These are phyloP conservation scores for Drosophila pseudotakahashii DNA, from an alignment of 2,888 invertebrate genomes.

Conservation along the genomic window DNA sequence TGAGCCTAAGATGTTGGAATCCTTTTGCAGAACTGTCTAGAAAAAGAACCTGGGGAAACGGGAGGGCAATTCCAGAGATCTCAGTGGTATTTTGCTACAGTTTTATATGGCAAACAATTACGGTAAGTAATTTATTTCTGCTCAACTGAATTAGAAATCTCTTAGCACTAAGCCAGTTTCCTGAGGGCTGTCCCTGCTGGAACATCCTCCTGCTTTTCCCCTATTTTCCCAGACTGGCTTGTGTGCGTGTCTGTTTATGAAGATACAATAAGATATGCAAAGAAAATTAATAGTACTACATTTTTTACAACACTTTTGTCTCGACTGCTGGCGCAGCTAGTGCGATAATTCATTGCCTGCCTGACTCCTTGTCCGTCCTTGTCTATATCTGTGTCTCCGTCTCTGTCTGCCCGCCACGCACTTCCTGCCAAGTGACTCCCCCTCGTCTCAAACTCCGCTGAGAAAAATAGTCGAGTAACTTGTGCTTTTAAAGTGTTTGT, in stretches of 20 bases:
- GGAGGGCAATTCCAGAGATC: slow-evolving; percentile 7
- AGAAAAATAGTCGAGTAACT: neutral
- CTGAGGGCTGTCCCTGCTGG: slow-evolving; percentile 5
- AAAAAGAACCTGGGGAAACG: slow-evolving; percentile 18
- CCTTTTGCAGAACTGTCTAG: slow-evolving; percentile 42
- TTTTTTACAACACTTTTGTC: slow-evolving; percentile 80
- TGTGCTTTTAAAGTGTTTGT: neutral
- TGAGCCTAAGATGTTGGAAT: slow-evolving; percentile 27
- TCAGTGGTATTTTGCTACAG: slow-evolving; percentile 57
- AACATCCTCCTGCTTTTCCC: neutral
- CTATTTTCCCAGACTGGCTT: neutral
- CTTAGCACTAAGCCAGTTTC: slow-evolving; percentile 76
- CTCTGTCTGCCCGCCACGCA: slow-evolving; percentile 64
- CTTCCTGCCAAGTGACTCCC: slow-evolving; percentile 55
- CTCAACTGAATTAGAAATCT: slow-evolving; percentile 80
- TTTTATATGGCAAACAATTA: slow-evolving; percentile 78
- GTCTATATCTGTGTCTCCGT: slow-evolving; percentile 23
- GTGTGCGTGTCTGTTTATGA: slow-evolving; percentile 65
- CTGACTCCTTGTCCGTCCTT: slow-evolving; percentile 33
- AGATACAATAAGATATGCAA: slow-evolving; percentile 79
- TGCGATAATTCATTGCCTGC: slow-evolving; percentile 74
- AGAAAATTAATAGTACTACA: slow-evolving; percentile 78
- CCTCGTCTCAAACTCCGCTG: neutral
- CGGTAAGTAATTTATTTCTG: slow-evolving; percentile 80
- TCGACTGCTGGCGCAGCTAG: slow-evolving; percentile 65